phyloP scores from a whole-genome alignment of 2,797 vertebrate genomes.

The Phrynocephalus guinanensis region DNA sequence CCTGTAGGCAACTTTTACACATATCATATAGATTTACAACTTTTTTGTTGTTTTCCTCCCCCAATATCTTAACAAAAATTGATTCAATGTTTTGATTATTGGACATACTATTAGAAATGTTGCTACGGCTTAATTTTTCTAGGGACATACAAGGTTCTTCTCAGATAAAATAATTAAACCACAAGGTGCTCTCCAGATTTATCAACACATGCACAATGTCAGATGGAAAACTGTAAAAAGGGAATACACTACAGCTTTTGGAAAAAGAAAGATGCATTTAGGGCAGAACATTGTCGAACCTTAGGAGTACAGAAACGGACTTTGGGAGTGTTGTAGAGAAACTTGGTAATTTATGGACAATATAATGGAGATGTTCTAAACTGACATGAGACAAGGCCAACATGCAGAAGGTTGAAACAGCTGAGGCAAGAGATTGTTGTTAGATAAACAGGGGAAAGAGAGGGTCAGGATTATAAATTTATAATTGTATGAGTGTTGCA shows the following conservation, averaged over 20 bases:
- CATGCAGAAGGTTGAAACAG: neutral
- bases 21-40: neutral
- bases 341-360: neutral
- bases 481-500: conserved; percentile 20
- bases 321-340: neutral
- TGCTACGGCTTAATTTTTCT: neutral
- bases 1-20: neutral
- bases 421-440: neutral
- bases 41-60: neutral
- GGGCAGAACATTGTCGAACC: neutral
- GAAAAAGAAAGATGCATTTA: neutral
- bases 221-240: neutral
- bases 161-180: neutral
- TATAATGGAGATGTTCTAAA: neutral
- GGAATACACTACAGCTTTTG: neutral
- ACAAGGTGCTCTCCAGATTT: neutral
- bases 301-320: neutral
- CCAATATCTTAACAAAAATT: neutral
- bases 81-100: neutral
- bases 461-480: conserved; percentile 11
- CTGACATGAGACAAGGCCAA: neutral
- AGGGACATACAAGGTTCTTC: neutral
- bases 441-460: neutral
- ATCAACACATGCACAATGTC: neutral
- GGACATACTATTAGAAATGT: neutral